These are phyloP conservation scores for Drosophila mulleri DNA, from an alignment of 2,888 invertebrate genomes.

Conservation along the genomic window DNA sequence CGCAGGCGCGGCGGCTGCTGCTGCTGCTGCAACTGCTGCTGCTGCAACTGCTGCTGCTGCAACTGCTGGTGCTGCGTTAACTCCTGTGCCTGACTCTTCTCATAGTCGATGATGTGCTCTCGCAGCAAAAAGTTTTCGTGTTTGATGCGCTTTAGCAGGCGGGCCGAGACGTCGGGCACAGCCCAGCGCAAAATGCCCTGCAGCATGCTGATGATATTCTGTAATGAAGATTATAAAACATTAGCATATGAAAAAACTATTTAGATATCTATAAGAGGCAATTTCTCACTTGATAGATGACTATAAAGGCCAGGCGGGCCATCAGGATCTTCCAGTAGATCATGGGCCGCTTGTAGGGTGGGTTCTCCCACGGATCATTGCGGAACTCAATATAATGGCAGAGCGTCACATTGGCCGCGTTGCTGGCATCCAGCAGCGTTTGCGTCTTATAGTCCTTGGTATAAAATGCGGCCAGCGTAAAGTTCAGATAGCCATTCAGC, in stretches of 20 bases:
- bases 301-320: constrained; percentile 90
- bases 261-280: no score
- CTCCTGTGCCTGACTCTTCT: constrained; percentile 52
- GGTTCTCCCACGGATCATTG: constrained; percentile 86
- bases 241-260: not conserved
- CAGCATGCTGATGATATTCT: constrained; percentile 90
- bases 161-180: constrained; percentile 91
- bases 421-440: constrained; percentile 75
- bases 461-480: constrained; percentile 89
- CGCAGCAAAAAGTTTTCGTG: constrained; percentile 90
- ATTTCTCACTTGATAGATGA: constrained; percentile 88
- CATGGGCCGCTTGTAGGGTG: constrained; percentile 87
- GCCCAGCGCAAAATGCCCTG: constrained; percentile 91
- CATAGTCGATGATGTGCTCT: constrained; percentile 90
- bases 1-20: constrained; percentile 36
- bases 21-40: constrained; percentile 1
- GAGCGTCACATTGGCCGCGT: constrained; percentile 83
- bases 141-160: constrained; percentile 89
- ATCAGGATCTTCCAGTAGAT: constrained; percentile 91
- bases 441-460: constrained; percentile 87
- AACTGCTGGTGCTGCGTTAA: constrained; percentile 17
- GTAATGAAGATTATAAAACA: not conserved
- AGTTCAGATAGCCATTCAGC: constrained; percentile 89
- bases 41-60: constrained; percentile 12
- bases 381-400: constrained; percentile 90